Percentiles rank a stretch among this genome's conserved stretches.
Evolutionary conservation across 2,113 vertebrate genomes (phyloP).

Genomic region (Thamnophis sirtalis): DNA sequence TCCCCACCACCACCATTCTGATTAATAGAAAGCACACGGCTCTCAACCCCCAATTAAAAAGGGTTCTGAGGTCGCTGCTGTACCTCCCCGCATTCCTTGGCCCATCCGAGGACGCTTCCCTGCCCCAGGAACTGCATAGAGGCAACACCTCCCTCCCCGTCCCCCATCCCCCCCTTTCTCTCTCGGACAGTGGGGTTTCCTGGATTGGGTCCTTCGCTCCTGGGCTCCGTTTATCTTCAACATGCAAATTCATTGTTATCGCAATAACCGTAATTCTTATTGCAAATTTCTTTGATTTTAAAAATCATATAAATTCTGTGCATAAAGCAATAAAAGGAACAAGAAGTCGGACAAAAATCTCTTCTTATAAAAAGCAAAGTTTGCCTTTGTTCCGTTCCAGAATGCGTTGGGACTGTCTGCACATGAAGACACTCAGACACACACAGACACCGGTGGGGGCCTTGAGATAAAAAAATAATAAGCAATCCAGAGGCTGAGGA

Average conservation of each 20-base stretch:
- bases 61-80: not conserved
- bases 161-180: too few relatives aligned
- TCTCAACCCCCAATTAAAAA: not conserved
- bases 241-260: not conserved
- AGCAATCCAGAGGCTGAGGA: not conserved
- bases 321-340: not conserved
- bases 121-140: not conserved
- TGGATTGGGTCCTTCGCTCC: not conserved
- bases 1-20: rapidly evolving
- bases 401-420: not conserved
- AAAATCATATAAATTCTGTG: not conserved
- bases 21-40: not conserved
- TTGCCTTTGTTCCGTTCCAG: not conserved
- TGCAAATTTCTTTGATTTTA: not conserved
- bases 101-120: not conserved
- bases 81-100: not conserved
- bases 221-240: not conserved
- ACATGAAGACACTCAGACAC: too few relatives aligned
- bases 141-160: too few relatives aligned
- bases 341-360: not conserved
- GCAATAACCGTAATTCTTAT: not conserved
- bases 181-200: not conserved
- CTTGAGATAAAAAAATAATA: not conserved
- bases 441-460: not conserved
- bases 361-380: not conserved